Percentiles rank a stretch among this genome's conserved stretches.
These are phyloP conservation scores for Onthophagus sagittarius DNA, from an alignment of 2,888 invertebrate species.

Conservation along the genomic window DNA sequence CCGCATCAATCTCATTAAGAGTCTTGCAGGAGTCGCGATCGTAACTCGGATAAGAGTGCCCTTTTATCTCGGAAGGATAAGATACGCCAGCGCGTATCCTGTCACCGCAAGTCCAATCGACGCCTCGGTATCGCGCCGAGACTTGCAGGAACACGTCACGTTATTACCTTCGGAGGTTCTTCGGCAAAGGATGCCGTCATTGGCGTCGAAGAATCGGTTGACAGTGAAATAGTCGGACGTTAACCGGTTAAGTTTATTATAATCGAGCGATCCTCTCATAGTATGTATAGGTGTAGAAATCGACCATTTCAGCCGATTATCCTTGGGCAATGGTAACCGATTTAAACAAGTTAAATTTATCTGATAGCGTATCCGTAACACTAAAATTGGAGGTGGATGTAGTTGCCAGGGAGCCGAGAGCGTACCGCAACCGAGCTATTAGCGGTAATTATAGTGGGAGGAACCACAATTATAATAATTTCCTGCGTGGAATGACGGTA, in stretches of 20 bases:
- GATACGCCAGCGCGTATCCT: background rate
- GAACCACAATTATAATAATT: slow-evolving; percentile 33
- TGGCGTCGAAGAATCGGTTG: background rate
- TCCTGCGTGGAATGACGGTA: slow-evolving; percentile 21
- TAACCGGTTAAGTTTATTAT: background rate
- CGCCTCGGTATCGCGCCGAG: background rate
- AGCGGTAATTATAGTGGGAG: slow-evolving; percentile 31
- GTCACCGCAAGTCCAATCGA: background rate
- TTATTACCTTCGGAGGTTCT: background rate
- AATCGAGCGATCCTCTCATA: background rate
- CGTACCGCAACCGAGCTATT: slow-evolving; percentile 26
- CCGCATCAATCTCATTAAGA: background rate
- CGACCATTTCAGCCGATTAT: background rate
- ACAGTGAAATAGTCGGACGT: background rate
- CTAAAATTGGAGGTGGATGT: background rate
- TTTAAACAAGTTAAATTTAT: slow-evolving; percentile 10
- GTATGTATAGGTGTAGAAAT: too few relatives aligned
- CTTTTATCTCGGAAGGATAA: background rate
- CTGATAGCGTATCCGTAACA: slow-evolving; percentile 16
- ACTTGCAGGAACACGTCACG: background rate
- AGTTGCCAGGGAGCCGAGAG: slow-evolving; percentile 1
- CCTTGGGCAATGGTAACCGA: slow-evolving; percentile 3
- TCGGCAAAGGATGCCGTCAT: background rate
- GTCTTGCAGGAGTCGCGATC: background rate
- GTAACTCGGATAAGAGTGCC: background rate